Evolutionary conservation across 2,888 invertebrate species (phyloP), one percentile per base, ranked within the genome.

Genomic region (Andricus curvator): DNA sequence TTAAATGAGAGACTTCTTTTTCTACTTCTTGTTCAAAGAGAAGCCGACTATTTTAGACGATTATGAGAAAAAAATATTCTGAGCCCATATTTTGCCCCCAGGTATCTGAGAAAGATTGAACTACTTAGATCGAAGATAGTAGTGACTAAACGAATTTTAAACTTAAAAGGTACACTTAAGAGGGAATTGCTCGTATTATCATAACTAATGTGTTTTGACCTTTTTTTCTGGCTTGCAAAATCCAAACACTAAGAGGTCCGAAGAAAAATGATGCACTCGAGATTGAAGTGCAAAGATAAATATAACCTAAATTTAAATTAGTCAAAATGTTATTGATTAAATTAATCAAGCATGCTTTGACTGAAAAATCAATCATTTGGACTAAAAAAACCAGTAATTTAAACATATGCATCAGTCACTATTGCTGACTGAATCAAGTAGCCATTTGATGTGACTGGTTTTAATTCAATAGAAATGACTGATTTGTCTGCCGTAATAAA

Each of bases 151-250:
- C 74, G 29, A 33, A 11, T 56, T 56, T 51, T 6, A 20, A 51
- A 51, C 15, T 15, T 13, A 29, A 56, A 56, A 33, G 9, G 33
- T 25, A 48, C 48, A 17, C 37, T 33, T 56, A 51, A 15, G 25
- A 33, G 20, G 56, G n/a, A 51, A 70, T 70, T 48, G 48, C 29
- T 56, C 29, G 4, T 74, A 56, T 74, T 74, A 51, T 74, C 51
- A 56, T 74, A 33, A 33, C 51, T 74, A 74, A 74, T 74, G 29
- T 56, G 33, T 74, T 74, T 56, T 20, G 20, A 68, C 41, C 44
- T 33, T 56, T 74, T 20, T 33, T 51, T 15, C 25, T 37, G 1
- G 37, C 37, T 37, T 37, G 9, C 9, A 37, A 37, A 0, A 9
- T 37, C 37, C 37, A 37, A 37, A 37, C 13, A 25, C 4, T 22